Evolutionary conservation across 2,797 vertebrate genomes (phyloP).

Genomic region (Spheniscus humboldti): DNA sequence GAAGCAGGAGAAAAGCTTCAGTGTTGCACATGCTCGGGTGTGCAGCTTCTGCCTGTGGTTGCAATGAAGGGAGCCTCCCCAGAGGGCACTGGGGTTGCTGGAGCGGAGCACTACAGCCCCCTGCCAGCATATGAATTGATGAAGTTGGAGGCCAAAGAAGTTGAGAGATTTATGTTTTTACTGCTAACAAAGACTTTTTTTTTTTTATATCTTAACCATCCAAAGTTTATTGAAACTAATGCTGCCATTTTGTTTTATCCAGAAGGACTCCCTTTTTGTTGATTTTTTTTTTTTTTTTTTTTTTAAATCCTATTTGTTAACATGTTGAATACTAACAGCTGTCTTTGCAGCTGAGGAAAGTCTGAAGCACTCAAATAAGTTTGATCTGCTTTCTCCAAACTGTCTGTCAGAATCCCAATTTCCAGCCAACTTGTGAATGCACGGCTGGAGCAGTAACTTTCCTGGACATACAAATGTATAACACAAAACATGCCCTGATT

Average conservation of each 20-base stretch:
- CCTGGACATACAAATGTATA: not conserved
- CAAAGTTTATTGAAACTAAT: not conserved
- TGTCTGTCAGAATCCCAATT: not conserved
- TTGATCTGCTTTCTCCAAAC: not conserved
- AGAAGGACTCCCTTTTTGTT: not conserved
- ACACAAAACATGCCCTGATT: not conserved
- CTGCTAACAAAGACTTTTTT: not conserved
- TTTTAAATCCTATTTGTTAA: not conserved
- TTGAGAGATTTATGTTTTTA: not conserved
- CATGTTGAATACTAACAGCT: not conserved
- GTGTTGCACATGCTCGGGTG: rapidly evolving
- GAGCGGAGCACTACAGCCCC: rapidly evolving
- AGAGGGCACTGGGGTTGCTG: not conserved
- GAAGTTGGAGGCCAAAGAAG: not conserved
- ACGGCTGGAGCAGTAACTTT: not conserved
- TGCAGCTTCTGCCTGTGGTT: not conserved
- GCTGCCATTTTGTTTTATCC: not conserved
- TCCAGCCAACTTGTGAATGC: not conserved
- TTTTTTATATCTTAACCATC: not conserved
- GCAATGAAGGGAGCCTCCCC: not conserved
- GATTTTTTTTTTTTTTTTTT: not conserved
- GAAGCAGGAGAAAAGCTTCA: not conserved
- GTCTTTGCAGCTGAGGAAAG: not conserved
- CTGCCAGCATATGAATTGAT: not conserved
- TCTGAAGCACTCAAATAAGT: not conserved